Base-by-base conservation (phyloP, 2,888 invertebrate genomes). In the Dryocosmus kuriphilus region DNA sequence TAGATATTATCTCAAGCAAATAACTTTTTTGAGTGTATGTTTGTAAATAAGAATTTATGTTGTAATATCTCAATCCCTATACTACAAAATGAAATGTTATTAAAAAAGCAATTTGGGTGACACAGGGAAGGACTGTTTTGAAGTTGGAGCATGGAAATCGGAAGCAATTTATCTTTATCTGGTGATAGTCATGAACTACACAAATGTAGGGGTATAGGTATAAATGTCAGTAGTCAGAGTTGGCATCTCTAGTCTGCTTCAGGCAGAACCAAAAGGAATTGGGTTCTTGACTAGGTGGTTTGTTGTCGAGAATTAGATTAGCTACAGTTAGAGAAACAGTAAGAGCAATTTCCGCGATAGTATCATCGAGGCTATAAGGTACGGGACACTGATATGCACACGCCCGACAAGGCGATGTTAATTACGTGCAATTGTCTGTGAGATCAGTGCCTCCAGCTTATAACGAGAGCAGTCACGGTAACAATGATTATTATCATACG, bases 261-360 rank as follows among this genome's bases (percentile, higher is more conserved):
- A 8, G 41, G 71, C 51, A 32, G 51, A 46, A 22, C 46, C 16
- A 67, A n/a, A n/a, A 75, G 14, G 71, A 71, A 5, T 51, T 30
- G 41, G 67, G 8, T 67, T 41, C 27, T 27, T 46, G 51, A 71
- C 35, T 24, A 30, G 38, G 60, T 55, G 55, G 55, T 73, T 65
- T 35, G n/a, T 51, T 51, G 61, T 46, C 27, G 76, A 71, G 76
- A 82, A 81, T 82, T 79, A 76, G 79, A 82, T 82, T 81, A 81
- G 77, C 67, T 55, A 27, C 46, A 74, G 74, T 74, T 22, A 73
- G 73, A 41, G 75, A 63, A 78, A 60, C 81, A 77, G 79, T 79
- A 79, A 85, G 84, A 81, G 86, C 83, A 85, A 85, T 85, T 86
- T 84, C 82, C 30, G 51, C 51, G 71, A 71, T 71, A 71, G 30